These are phyloP conservation scores for Paralichthys olivaceus DNA, from an alignment of 2,113 vertebrate genomes.

Conservation along the genomic window DNA sequence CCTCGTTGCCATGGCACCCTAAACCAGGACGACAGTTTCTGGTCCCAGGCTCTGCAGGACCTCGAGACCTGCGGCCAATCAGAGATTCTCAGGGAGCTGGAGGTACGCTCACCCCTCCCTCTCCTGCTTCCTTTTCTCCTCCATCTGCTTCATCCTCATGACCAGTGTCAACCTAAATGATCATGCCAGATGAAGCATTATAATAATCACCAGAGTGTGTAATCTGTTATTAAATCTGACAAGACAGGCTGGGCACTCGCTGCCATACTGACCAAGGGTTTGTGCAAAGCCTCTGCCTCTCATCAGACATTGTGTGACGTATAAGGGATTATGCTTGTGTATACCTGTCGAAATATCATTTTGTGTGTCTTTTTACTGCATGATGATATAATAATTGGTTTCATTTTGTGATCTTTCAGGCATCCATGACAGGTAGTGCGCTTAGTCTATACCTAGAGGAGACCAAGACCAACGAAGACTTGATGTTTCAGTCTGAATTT, in stretches of 20 bases:
- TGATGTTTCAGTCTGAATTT: slow-evolving; percentile 75
- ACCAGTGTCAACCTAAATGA: slow-evolving; percentile 48
- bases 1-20: slow-evolving; percentile 84
- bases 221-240: slow-evolving; percentile 76
- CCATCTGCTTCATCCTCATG: slow-evolving; percentile 53
- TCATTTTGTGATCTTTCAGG: slow-evolving; percentile 77
- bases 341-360: neutral
- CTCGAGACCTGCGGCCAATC: slow-evolving; percentile 98
- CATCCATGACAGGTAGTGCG: slow-evolving; percentile 91
- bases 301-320: slow-evolving; percentile 24
- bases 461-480: slow-evolving; percentile 83
- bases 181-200: slow-evolving; percentile 66
- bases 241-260: slow-evolving; percentile 57
- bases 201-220: slow-evolving; percentile 63
- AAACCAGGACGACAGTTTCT: slow-evolving; percentile 92
- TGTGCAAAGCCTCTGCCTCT: slow-evolving; percentile 26
- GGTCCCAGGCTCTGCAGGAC: slow-evolving; percentile 97
- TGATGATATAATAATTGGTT: neutral
- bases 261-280: slow-evolving; percentile 44
- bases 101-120: slow-evolving; percentile 83
- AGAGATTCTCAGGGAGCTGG: slow-evolving; percentile 96
- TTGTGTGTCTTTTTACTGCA: neutral
- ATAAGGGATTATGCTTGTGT: neutral
- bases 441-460: slow-evolving; percentile 88
- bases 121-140: slow-evolving; percentile 15